phyloP scores from a whole-genome alignment of 1,140 invertebrate genomes.

The Agrypnia vestita region DNA sequence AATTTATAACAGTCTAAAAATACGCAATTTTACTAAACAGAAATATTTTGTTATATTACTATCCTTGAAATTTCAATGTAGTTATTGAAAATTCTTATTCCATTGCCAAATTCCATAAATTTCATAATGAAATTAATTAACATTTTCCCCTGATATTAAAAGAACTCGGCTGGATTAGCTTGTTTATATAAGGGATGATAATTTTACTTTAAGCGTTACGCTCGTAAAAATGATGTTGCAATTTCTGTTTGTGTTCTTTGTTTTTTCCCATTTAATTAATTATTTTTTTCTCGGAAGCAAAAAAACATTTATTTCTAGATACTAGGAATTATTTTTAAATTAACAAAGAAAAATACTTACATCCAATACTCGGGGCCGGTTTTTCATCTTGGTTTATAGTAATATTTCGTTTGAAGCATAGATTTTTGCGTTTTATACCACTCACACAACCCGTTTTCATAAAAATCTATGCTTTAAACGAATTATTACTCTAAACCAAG shows the following conservation, averaged over 20 bases:
- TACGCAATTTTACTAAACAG: background rate
- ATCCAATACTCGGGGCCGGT: too few species aligned
- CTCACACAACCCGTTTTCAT: too few species aligned
- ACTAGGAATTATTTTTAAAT: too few species aligned
- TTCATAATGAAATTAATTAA: conserved; percentile 37
- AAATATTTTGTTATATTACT: conserved; percentile 6
- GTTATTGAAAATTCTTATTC: conserved; percentile 29
- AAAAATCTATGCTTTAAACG: too few species aligned
- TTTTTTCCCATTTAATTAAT: conserved; percentile 11
- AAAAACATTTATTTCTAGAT: background rate
- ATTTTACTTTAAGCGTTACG: conserved; percentile 35
- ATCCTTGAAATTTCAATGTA: background rate
- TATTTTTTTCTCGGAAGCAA: background rate
- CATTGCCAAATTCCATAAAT: conserved; percentile 26
- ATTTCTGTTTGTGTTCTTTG: conserved; percentile 1
- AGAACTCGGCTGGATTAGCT: conserved; percentile 34
- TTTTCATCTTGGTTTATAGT: too few species aligned
- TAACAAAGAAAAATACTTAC: too few species aligned
- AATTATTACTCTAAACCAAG: too few species aligned
- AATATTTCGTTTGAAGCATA: too few species aligned
- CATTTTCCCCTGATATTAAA: conserved; percentile 41
- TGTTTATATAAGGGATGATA: conserved; percentile 37
- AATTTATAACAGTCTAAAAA: background rate
- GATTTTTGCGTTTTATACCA: too few species aligned
- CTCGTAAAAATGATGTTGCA: conserved; percentile 37